Evolutionary conservation across 2,113 vertebrate species (phyloP), one percentile per base, ranked within the genome.

Genomic region (Trinectes maculatus): DNA sequence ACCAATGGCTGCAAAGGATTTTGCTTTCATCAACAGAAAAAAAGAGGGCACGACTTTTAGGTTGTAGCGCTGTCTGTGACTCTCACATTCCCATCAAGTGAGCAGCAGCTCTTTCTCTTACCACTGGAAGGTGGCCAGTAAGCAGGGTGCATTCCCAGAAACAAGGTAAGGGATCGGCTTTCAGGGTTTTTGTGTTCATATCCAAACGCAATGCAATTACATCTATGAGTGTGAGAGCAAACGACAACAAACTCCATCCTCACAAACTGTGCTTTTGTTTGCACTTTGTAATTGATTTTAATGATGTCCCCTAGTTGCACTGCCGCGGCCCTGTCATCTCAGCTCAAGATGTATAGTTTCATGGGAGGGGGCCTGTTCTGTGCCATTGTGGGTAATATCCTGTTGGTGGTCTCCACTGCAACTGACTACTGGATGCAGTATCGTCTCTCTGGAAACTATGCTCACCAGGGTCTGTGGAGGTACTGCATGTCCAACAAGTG

Each of bases 351-450:
- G 95, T 93, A 95, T 88, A 95, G 94, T 78, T 95, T 96, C 79
- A 93, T 95, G 94, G 93, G 94, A 71, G 94, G 94, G 5, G 94
- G 95, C 29, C 90, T 96, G 22, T 95, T 95, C 89, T 96, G 95
- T 54, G 94, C 94, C 67, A 91, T 94, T 15, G 92, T 95, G 59
- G 95, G 93, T 24, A 95, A 94, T 67, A 92, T 95, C 79, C 91
- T 96, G 10, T 71, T 95, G 82, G 89, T 92, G 79, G 93, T 95
- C 58, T 94, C 94, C 81, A 94, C 93, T 0, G 93, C 92, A 0
- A 95, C 94, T 0, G 94, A 95, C 74, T 94, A 94, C 90, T 96
- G 95, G 95, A 94, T 95, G 94, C 94, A 95, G 79, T 95, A 95
- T 78, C 93, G 92, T 25, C 77, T 95, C 28, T 94, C 93, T 0